Evolutionary conservation across 2,888 invertebrate species (phyloP).

Genomic region (Tetragonula carbonaria): DNA sequence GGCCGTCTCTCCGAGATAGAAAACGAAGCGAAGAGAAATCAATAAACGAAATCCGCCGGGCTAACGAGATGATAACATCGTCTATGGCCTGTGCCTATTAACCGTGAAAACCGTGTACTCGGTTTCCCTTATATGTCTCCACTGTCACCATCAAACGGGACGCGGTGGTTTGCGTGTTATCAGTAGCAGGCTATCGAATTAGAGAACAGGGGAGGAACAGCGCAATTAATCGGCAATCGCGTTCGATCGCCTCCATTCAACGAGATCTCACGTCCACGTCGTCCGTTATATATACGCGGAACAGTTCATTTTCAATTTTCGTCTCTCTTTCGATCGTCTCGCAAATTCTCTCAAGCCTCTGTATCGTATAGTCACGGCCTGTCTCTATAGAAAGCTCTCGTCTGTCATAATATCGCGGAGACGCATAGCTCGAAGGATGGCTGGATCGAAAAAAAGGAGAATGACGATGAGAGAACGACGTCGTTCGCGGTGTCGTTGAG

Average conservation of each 20-base stretch:
- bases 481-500: not conserved
- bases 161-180: constrained; percentile 36
- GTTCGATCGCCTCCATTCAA: constrained; percentile 30
- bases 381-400: not conserved
- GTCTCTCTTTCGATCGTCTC: not conserved
- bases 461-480: not conserved
- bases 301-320: constrained; percentile 17
- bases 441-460: not conserved
- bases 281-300: not conserved
- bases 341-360: not conserved
- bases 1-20: constrained; percentile 20
- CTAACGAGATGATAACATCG: constrained; percentile 12
- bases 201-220: constrained; percentile 25
- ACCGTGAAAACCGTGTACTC: constrained; percentile 23
- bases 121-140: not conserved
- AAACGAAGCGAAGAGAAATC: constrained; percentile 39
- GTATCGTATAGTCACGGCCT: too few relatives aligned
- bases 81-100: not conserved
- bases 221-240: constrained; percentile 49
- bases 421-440: not conserved
- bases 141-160: constrained; percentile 22
- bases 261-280: constrained; percentile 5
- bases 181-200: constrained; percentile 30
- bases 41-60: constrained; percentile 36
- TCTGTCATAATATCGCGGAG: not conserved